phyloP scores from a whole-genome alignment of 2,888 invertebrate genomes.

The Sphaeridia pumilis region DNA sequence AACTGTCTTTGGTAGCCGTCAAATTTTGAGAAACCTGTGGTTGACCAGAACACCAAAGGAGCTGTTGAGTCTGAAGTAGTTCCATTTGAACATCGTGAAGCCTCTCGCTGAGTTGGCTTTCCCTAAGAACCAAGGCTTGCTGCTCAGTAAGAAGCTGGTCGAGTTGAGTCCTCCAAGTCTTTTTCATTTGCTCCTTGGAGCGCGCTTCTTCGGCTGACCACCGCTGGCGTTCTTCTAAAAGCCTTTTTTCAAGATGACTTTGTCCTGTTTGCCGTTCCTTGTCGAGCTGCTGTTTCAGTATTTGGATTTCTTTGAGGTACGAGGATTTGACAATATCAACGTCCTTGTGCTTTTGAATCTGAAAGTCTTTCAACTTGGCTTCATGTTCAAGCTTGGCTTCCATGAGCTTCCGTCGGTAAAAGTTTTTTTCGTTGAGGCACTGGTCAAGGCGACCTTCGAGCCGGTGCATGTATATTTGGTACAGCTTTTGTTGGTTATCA shows the following conservation, averaged over 20 bases:
- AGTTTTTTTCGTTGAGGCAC: constrained; percentile 10
- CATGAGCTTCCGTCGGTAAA: constrained; percentile 16
- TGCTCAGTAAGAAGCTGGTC: constrained; percentile 11
- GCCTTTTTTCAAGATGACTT: constrained; percentile 4
- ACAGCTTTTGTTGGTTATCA: constrained; percentile 11
- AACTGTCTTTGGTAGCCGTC: background rate
- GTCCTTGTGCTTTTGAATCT: constrained; percentile 8
- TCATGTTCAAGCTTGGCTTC: constrained; percentile 18
- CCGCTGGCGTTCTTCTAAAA: constrained; percentile 14
- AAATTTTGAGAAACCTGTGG: background rate
- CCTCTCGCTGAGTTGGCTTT: constrained; percentile 9
- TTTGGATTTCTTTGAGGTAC: constrained; percentile 16
- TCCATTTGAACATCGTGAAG: constrained; percentile 10
- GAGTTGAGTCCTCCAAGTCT: constrained; percentile 6
- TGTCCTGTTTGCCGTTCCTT: constrained; percentile 4
- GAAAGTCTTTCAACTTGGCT: constrained; percentile 5
- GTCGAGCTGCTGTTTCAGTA: constrained; percentile 12
- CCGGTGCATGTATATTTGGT: constrained; percentile 9
- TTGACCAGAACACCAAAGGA: background rate
- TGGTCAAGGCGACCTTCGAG: constrained; percentile 14
- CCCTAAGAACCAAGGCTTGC: constrained; percentile 1
- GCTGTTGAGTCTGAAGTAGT: constrained; percentile 5
- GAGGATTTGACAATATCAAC: constrained; percentile 11
- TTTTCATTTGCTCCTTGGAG: constrained; percentile 7
- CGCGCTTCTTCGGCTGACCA: constrained; percentile 13